These are phyloP conservation scores for Ochropleura plecta DNA, from an alignment of 2,888 invertebrate genomes.

Conservation along the genomic window DNA sequence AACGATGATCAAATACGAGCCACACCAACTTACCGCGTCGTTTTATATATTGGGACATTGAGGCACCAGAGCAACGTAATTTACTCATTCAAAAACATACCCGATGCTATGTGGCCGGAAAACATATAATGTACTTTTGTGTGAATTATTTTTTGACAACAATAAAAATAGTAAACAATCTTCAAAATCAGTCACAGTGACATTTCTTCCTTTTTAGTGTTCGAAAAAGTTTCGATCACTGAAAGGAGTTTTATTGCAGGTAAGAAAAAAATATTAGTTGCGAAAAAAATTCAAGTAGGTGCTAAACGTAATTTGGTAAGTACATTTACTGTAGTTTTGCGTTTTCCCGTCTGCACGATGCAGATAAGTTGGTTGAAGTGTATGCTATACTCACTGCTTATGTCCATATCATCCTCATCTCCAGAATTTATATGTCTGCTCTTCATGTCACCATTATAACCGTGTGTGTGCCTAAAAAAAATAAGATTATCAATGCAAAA, in stretches of 20 bases:
- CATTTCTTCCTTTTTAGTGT: slow-evolving; percentile 24
- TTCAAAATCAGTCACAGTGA: slow-evolving; percentile 46
- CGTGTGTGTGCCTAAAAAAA: slow-evolving; percentile 84
- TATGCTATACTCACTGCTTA: slow-evolving; percentile 84
- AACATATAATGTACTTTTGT: slow-evolving; percentile 39
- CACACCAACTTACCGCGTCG: slow-evolving; percentile 39
- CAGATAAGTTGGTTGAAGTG: too few relatives aligned
- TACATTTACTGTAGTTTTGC: too few relatives aligned
- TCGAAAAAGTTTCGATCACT: slow-evolving; percentile 16
- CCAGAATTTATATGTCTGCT: slow-evolving; percentile 86
- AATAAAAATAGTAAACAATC: slow-evolving; percentile 53
- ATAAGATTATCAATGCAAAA: slow-evolving; percentile 10
- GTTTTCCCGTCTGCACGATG: too few relatives aligned
- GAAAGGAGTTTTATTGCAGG: slow-evolving; percentile 2
- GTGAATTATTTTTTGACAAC: slow-evolving; percentile 15
- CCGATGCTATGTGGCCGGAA: slow-evolving; percentile 36
- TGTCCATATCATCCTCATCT: slow-evolving; percentile 89
- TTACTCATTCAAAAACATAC: slow-evolving; percentile 55
- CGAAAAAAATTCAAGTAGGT: not conserved
- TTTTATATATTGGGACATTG: slow-evolving; percentile 37
- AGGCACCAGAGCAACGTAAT: slow-evolving; percentile 13
- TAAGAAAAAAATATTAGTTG: slow-evolving; percentile 9
- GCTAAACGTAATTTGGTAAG: too few relatives aligned
- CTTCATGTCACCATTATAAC: slow-evolving; percentile 89
- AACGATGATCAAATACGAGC: not conserved